Evolutionary conservation across 2,888 invertebrate species (phyloP).

Genomic region (Baronia brevicornis): DNA sequence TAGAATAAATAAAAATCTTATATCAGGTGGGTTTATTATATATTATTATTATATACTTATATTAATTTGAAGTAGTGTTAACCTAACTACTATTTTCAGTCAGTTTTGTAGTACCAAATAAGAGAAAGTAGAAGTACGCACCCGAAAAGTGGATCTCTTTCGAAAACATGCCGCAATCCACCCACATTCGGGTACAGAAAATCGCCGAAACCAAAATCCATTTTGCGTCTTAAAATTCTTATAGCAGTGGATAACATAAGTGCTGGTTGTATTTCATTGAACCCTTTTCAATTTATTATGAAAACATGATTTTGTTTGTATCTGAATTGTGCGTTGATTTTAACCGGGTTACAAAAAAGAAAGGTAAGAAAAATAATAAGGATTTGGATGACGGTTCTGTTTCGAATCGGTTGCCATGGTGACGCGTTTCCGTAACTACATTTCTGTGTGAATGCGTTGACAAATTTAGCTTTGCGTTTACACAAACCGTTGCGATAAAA

Average conservation of each 20-base stretch:
- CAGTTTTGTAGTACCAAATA: too few relatives aligned
- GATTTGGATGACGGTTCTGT: slow-evolving; percentile 57
- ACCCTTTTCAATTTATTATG: slow-evolving; percentile 31
- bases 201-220: slow-evolving; percentile 67
- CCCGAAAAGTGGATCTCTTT: slow-evolving; percentile 50
- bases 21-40: too few relatives aligned
- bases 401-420: slow-evolving; percentile 44
- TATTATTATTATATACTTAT: too few relatives aligned
- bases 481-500: slow-evolving; percentile 2
- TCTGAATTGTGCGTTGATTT: too few relatives aligned
- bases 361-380: slow-evolving; percentile 37
- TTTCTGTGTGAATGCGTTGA: slow-evolving; percentile 6
- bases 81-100: too few relatives aligned
- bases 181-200: slow-evolving; percentile 55
- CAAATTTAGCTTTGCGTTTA: slow-evolving; percentile 13
- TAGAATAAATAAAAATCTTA: too few relatives aligned
- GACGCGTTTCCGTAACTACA: slow-evolving; percentile 48
- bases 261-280: too few relatives aligned
- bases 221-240: slow-evolving; percentile 39
- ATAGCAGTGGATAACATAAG: slow-evolving; percentile 38
- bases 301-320: too few relatives aligned
- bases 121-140: slow-evolving; percentile 32
- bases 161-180: slow-evolving; percentile 49
- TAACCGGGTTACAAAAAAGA: too few relatives aligned
- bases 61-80: too few relatives aligned